phyloP scores from a whole-genome alignment of 2,113 vertebrate species.

The Vulpes ferrilata region DNA sequence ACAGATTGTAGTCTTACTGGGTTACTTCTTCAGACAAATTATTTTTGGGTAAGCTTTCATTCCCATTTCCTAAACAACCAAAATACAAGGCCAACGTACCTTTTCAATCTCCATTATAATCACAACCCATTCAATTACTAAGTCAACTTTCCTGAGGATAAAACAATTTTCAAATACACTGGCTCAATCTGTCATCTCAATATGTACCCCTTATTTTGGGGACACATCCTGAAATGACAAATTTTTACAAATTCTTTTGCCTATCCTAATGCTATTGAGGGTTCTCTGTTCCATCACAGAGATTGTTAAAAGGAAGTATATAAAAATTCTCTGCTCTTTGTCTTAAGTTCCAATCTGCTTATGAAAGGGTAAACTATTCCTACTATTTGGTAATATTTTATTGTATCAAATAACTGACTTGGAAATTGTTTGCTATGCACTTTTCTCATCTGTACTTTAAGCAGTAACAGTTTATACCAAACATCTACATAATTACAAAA shows the following conservation, averaged over 20 bases:
- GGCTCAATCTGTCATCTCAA: background rate
- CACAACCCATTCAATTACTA: background rate
- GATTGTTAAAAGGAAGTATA: background rate
- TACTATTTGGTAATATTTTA: constrained; percentile 26
- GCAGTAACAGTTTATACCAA: background rate
- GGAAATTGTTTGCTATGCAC: background rate
- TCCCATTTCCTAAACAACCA: background rate
- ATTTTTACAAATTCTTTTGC: background rate
- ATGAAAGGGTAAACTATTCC: background rate
- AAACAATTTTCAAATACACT: constrained; percentile 34
- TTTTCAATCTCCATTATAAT: background rate
- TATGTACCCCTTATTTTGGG: background rate
- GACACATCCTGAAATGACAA: background rate
- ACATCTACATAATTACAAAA: background rate
- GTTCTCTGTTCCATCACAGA: background rate
- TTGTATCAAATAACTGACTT: background rate
- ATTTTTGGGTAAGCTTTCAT: background rate
- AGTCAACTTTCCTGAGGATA: background rate
- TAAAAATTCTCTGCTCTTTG: background rate
- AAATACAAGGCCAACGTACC: background rate
- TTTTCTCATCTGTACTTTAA: constrained; percentile 34
- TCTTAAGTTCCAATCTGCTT: background rate
- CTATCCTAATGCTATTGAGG: background rate
- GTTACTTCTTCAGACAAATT: background rate
- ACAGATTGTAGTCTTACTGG: background rate